Evolutionary conservation across 1,140 invertebrate species (phyloP).

Genomic region (Cydia amplana): DNA sequence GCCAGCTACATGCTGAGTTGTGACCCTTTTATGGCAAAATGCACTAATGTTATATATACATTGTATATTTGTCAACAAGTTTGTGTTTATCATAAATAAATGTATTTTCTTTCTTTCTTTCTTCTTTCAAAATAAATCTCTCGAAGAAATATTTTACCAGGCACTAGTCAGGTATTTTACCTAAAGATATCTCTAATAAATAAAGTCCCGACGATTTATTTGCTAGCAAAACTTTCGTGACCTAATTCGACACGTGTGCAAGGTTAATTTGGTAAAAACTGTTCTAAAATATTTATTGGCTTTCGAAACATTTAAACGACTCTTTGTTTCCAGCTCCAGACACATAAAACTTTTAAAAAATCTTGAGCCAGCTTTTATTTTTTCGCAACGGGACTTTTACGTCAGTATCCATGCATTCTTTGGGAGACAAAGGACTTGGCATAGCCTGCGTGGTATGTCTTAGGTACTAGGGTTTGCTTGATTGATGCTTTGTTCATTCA

Average conservation of each 20-base stretch:
- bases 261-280: constrained; percentile 41
- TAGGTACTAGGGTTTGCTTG: background rate
- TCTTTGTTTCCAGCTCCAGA: constrained; percentile 62
- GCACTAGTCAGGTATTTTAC: background rate
- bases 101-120: no score
- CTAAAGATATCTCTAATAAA: background rate
- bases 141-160: no score
- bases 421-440: constrained; percentile 17
- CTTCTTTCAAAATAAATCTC: no score
- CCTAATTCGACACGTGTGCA: constrained; percentile 58
- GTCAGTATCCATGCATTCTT: constrained; percentile 15
- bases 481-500: background rate
- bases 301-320: constrained; percentile 55
- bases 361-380: constrained; percentile 52
- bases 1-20: no score
- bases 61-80: no score
- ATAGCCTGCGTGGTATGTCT: background rate
- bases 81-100: no score
- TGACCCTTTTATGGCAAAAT: no score
- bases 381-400: constrained; percentile 47
- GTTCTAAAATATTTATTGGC: constrained; percentile 53
- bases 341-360: constrained; percentile 64
- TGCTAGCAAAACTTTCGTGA: constrained; percentile 38
- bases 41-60: no score
- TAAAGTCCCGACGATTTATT: background rate